Percentiles rank a stretch among this genome's conserved stretches.
These are phyloP conservation scores for Pterois miles DNA, from an alignment of 2,797 vertebrate species.

Conservation along the genomic window DNA sequence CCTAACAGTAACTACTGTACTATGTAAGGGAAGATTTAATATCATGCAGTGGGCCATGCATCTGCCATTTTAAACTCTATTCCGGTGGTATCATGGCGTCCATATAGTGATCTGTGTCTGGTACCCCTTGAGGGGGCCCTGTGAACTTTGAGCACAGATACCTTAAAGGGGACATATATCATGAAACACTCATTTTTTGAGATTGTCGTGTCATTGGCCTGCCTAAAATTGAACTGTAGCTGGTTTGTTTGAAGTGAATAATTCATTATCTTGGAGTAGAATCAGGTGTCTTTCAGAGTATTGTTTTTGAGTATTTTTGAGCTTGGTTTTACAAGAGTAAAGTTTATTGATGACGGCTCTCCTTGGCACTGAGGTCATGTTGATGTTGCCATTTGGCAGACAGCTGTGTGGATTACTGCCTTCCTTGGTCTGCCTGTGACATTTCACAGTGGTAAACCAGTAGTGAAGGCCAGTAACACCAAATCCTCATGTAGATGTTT, in stretches of 20 bases:
- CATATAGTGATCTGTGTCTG: neutral
- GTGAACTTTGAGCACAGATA: neutral
- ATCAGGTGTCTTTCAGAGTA: neutral
- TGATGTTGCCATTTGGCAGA: neutral
- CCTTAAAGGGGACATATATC: no score
- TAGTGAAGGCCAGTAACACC: neutral
- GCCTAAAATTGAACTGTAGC: neutral
- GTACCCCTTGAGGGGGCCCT: neutral
- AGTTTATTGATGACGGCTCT: neutral
- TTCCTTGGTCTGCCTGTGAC: neutral
- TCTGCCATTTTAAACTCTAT: neutral
- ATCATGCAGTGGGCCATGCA: neutral
- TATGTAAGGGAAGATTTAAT: neutral
- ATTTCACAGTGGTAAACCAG: neutral
- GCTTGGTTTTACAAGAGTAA: neutral
- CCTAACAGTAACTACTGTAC: no score
- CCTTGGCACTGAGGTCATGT: neutral
- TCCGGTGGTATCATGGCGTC: neutral
- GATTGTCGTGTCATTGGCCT: neutral
- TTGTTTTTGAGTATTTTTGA: no score
- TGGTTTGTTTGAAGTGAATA: neutral
- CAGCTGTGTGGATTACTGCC: neutral
- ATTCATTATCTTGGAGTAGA: neutral
- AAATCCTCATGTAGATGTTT: accelerated
- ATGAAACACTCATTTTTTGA: no score